Conservation (phyloP, 1,140 invertebrate species). For the Panagrolaimus sp. region DNA sequence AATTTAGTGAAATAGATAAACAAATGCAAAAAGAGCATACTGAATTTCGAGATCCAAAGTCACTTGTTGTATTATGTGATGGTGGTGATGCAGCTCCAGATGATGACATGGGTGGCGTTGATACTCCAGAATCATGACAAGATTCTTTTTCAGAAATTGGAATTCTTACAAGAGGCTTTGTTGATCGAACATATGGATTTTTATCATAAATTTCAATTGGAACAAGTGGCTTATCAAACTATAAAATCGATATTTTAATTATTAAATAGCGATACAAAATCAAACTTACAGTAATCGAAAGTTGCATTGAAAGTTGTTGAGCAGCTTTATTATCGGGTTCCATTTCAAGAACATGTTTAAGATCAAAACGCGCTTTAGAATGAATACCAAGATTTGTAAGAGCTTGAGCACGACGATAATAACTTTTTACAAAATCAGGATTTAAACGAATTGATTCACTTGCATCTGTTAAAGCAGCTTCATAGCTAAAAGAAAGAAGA, state of each 20-base stretch:
- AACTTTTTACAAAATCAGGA: not conserved
- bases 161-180: not conserved
- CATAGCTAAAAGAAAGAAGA: constrained; percentile 9
- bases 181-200: not conserved
- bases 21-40: too few relatives aligned
- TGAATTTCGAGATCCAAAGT: too few relatives aligned
- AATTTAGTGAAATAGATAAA: too few relatives aligned
- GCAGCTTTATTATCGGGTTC: not conserved
- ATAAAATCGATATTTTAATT: too few relatives aligned
- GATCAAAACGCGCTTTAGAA: not conserved
- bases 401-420: not conserved
- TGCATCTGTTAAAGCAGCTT: constrained; percentile 6
- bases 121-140: not conserved
- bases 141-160: not conserved
- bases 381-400: not conserved
- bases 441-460: constrained; percentile 5
- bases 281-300: constrained; percentile 9
- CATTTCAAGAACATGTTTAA: not conserved
- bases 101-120: not conserved
- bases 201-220: constrained; percentile 2
- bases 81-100: not conserved
- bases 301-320: not conserved
- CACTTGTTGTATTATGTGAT: too few relatives aligned
- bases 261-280: not conserved
- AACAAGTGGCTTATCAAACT: constrained; percentile 1